Conservation (phyloP, 2,113 vertebrate genomes). For the Pterocles gutturalis region DNA sequence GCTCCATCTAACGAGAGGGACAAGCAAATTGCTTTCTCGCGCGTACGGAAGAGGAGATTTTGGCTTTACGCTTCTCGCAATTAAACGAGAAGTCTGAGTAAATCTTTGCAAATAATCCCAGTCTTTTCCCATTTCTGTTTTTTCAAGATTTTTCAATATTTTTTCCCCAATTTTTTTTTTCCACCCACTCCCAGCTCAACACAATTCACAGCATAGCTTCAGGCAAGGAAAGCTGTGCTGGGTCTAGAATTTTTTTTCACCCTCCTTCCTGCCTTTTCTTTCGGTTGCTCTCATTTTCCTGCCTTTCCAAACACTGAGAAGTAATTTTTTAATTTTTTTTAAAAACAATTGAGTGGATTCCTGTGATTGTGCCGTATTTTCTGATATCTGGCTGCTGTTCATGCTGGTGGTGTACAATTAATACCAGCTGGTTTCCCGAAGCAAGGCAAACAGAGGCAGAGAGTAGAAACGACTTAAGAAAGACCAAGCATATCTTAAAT, state of each 20-base stretch:
- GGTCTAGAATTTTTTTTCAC: not conserved
- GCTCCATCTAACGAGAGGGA: not conserved
- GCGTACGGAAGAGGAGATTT: not conserved
- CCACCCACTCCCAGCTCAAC: not conserved
- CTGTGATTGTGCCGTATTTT: conserved; percentile 55
- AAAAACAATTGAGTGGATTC: conserved; percentile 41
- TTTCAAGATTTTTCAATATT: not conserved
- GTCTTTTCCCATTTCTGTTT: not conserved
- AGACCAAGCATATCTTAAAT: conserved; percentile 49
- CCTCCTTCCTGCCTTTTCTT: conserved; percentile 63
- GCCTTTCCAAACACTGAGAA: not conserved
- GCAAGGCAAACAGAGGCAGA: conserved; percentile 69
- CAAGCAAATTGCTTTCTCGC: not conserved
- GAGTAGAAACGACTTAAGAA: conserved; percentile 59
- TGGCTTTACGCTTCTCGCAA: not conserved
- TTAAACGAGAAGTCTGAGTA: not conserved
- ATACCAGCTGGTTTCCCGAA: conserved; percentile 74
- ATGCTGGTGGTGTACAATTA: conserved; percentile 44
- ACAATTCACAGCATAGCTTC: not conserved
- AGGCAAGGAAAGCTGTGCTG: not conserved
- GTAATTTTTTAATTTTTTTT: conserved; percentile 23
- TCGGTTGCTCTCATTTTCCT: not conserved
- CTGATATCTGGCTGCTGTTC: conserved; percentile 71
- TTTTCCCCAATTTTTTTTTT: not conserved
- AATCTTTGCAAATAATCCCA: not conserved